Conservation (phyloP, 1,140 invertebrate genomes). For the Parasteatoda tepidariorum region DNA sequence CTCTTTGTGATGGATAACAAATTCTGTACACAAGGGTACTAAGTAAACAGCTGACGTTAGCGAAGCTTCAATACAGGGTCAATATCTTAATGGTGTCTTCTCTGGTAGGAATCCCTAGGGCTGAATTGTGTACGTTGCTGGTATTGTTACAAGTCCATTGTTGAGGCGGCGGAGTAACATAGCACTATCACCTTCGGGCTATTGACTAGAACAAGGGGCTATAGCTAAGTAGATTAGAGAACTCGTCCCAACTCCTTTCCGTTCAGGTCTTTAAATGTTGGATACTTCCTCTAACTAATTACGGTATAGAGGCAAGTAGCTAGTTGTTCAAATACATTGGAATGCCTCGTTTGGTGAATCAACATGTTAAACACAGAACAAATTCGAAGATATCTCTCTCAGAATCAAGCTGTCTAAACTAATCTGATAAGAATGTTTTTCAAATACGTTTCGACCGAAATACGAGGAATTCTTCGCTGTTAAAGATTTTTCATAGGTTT, state of each 20-base stretch:
- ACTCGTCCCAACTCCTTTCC: neutral
- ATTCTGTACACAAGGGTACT: slow-evolving; percentile 45
- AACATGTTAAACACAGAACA: slow-evolving; percentile 54
- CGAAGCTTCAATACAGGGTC: slow-evolving; percentile 46
- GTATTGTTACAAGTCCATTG: slow-evolving; percentile 60
- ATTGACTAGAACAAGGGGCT: slow-evolving; percentile 49
- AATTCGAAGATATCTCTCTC: neutral
- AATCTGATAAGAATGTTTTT: neutral
- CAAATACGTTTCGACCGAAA: neutral
- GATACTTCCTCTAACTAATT: slow-evolving; percentile 51
- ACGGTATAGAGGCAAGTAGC: slow-evolving; percentile 1
- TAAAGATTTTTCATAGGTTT: neutral
- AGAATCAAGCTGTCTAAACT: neutral
- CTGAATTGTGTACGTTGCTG: slow-evolving; percentile 47
- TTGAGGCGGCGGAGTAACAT: slow-evolving; percentile 33
- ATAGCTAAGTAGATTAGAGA: slow-evolving; percentile 54
- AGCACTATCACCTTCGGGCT: slow-evolving; percentile 31
- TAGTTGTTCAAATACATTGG: slow-evolving; percentile 43
- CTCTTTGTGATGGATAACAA: slow-evolving; percentile 38
- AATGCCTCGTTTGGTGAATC: slow-evolving; percentile 43
- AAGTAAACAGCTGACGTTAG: slow-evolving; percentile 54
- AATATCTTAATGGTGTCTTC: slow-evolving; percentile 60
- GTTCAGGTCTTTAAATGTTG: slow-evolving; percentile 44
- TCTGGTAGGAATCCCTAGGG: slow-evolving; percentile 37
- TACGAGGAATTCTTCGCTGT: neutral